A percentile compares a stretch with the other conserved stretches of the same genome.
These are phyloP conservation scores for Tigriopus japonicus DNA, from an alignment of 1,140 invertebrate genomes.

Conservation along the genomic window DNA sequence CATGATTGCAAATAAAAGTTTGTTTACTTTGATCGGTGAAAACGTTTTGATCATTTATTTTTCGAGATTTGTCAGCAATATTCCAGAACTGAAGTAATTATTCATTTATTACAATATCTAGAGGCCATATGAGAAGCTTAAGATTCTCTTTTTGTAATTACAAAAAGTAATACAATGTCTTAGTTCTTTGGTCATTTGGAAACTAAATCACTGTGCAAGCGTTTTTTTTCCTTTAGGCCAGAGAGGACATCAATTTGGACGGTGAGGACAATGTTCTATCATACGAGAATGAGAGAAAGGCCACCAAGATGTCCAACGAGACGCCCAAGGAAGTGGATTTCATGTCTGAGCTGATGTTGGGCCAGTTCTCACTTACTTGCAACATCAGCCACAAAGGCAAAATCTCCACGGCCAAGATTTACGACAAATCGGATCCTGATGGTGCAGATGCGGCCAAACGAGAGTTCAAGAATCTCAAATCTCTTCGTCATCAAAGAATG, in stretches of 20 bases:
- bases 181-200: too few species aligned
- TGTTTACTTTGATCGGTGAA: too few species aligned
- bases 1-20: too few species aligned
- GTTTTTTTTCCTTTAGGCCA: background rate
- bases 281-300: slow-evolving; percentile 6
- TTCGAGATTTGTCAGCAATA: too few species aligned
- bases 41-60: too few species aligned
- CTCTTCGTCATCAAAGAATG: slow-evolving; percentile 64
- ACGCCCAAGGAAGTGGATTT: slow-evolving; percentile 21
- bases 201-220: too few species aligned
- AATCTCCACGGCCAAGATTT: slow-evolving; percentile 48
- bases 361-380: slow-evolving; percentile 60
- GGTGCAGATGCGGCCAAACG: slow-evolving; percentile 34
- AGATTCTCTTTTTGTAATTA: too few species aligned
- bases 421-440: slow-evolving; percentile 33
- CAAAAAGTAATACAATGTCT: too few species aligned
- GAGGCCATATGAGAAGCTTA: too few species aligned
- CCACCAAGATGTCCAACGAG: slow-evolving; percentile 20
- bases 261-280: background rate
- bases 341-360: slow-evolving; percentile 31
- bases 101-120: too few species aligned
- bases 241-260: slow-evolving; percentile 11
- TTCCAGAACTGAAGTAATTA: too few species aligned
- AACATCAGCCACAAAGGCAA: slow-evolving; percentile 50
- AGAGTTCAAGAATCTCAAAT: slow-evolving; percentile 61